Conservation (phyloP, 2,113 vertebrate species). For the Spheniscus mendiculus region DNA sequence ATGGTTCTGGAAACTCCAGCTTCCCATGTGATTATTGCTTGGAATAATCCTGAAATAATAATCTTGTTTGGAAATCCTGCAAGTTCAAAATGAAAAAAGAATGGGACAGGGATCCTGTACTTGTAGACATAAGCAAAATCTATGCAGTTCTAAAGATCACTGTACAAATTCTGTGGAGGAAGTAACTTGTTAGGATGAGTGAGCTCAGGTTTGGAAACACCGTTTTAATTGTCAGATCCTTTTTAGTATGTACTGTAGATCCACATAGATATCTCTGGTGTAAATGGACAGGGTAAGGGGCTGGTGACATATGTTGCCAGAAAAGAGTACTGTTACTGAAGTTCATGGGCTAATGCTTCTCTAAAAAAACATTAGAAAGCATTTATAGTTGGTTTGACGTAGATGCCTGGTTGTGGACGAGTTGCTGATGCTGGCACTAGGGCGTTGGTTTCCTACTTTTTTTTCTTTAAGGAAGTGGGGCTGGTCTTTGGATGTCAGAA, state of each 20-base stretch:
- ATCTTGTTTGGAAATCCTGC: neutral
- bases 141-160: neutral
- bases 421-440: neutral
- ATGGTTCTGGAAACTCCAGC: neutral
- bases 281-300: neutral
- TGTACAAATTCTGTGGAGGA: neutral
- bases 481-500: neutral
- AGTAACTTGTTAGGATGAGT: neutral
- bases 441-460: neutral
- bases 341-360: neutral
- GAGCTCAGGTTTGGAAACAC: neutral
- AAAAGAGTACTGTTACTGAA: neutral
- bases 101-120: neutral
- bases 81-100: neutral
- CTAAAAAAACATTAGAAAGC: neutral
- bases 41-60: neutral
- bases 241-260: neutral
- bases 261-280: neutral
- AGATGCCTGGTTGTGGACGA: neutral
- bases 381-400: neutral
- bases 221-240: neutral
- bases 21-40: neutral
- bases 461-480: neutral
- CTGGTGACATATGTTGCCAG: neutral
- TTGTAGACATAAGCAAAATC: neutral